These are phyloP conservation scores for Chelon labrosus DNA, from an alignment of 2,797 vertebrate species.

Conservation along the genomic window DNA sequence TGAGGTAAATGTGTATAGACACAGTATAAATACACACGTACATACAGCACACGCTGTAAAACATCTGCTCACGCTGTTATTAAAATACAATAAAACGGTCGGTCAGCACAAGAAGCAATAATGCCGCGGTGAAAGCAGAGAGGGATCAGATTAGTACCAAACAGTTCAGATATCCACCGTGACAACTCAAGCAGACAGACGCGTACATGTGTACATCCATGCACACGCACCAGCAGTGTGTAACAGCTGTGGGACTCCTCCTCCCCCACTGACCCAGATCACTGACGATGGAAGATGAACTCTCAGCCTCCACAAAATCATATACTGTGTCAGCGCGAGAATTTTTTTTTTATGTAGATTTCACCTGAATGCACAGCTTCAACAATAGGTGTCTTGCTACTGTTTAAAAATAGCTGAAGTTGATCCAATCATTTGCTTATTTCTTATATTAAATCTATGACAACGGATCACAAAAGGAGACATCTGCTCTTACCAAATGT, in stretches of 20 bases:
- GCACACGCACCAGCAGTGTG: slow-evolving; percentile 32
- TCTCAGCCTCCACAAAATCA: background rate
- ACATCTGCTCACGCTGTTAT: slow-evolving; percentile 55
- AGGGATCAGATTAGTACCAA: slow-evolving; percentile 37
- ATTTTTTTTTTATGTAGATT: background rate
- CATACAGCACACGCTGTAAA: slow-evolving; percentile 27
- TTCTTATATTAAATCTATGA: too few species aligned
- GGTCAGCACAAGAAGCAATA: slow-evolving; percentile 8
- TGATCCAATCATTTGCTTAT: too few species aligned
- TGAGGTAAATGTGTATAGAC: too few species aligned
- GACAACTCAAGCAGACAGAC: slow-evolving; percentile 15
- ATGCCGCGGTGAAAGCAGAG: slow-evolving; percentile 1
- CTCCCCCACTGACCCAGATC: slow-evolving; percentile 80
- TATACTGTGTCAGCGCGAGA: slow-evolving; percentile 13
- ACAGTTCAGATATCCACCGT: slow-evolving; percentile 6
- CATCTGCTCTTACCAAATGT: background rate
- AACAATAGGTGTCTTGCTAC: background rate
- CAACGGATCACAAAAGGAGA: too few species aligned
- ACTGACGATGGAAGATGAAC: slow-evolving; percentile 51
- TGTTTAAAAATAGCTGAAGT: too few species aligned
- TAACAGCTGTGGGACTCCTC: slow-evolving; percentile 69
- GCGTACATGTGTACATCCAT: slow-evolving; percentile 23
- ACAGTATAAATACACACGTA: background rate
- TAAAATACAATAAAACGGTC: slow-evolving; percentile 45
- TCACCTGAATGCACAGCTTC: background rate